phyloP scores from a whole-genome alignment of 1,140 invertebrate species.

The Colletes gigas region DNA sequence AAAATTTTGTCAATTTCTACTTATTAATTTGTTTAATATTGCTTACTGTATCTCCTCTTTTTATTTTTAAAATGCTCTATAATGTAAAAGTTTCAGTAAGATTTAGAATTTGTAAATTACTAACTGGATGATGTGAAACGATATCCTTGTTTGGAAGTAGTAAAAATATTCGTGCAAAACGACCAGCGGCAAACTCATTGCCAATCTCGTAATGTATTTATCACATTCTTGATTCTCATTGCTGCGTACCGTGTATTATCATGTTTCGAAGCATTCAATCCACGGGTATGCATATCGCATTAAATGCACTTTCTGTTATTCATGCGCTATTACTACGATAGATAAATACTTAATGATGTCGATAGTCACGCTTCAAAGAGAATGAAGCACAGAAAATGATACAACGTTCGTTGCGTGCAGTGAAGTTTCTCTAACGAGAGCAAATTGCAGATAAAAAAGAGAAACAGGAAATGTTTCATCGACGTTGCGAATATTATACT shows the following conservation, averaged over 20 bases:
- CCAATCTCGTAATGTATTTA: constrained; percentile 43
- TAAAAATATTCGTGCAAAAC: not conserved
- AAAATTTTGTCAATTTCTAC: too few species aligned
- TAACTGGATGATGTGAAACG: too few species aligned
- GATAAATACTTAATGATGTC: constrained; percentile 59
- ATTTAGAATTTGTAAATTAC: too few species aligned
- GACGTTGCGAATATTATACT: not conserved
- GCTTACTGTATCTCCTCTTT: too few species aligned
- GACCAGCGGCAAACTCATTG: not conserved
- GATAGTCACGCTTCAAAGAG: constrained; percentile 46
- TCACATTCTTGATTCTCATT: constrained; percentile 50
- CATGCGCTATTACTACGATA: constrained; percentile 56
- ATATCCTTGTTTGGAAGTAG: not conserved
- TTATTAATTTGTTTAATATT: too few species aligned
- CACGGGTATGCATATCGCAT: constrained; percentile 30
- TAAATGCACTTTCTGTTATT: constrained; percentile 53
- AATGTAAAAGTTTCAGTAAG: too few species aligned
- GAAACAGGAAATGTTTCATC: not conserved
- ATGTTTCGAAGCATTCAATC: constrained; percentile 46
- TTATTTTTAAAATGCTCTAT: too few species aligned
- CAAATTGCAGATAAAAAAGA: constrained; percentile 3
- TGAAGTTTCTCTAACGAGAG: constrained; percentile 27
- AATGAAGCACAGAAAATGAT: constrained; percentile 24
- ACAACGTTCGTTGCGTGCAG: constrained; percentile 11
- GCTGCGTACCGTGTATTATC: constrained; percentile 33